These are phyloP conservation scores for Urechis unicinctus DNA, from an alignment of 2,888 invertebrate genomes.

Conservation along the genomic window DNA sequence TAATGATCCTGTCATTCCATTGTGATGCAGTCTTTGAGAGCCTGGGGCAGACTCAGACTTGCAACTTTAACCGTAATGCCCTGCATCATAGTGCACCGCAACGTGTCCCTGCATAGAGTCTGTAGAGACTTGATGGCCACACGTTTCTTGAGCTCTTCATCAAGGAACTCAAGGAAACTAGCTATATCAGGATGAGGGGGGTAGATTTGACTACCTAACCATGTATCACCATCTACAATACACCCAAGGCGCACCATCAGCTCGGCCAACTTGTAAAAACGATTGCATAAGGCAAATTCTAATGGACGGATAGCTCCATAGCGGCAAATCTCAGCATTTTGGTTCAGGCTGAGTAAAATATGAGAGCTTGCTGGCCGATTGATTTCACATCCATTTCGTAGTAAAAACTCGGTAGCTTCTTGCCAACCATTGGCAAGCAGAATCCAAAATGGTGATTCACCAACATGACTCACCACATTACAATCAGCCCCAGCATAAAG, in stretches of 20 bases:
- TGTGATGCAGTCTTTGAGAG: conserved; percentile 3
- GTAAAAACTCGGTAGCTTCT: conserved; percentile 9
- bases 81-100: not conserved
- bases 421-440: conserved; percentile 13
- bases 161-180: conserved; percentile 2
- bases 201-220: conserved; percentile 4
- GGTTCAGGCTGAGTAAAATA: conserved; percentile 10
- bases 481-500: conserved; percentile 9
- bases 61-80: conserved; percentile 7
- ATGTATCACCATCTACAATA: conserved; percentile 7
- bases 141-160: not conserved
- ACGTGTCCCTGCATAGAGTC: not conserved
- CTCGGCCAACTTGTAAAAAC: conserved; percentile 10
- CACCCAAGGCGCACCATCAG: conserved; percentile 8
- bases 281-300: conserved; percentile 17
- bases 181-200: not conserved
- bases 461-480: conserved; percentile 1
- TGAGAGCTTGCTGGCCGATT: conserved; percentile 5
- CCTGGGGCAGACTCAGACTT: conserved; percentile 7
- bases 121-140: not conserved
- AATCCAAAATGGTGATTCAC: conserved; percentile 14
- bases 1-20: too few species aligned
- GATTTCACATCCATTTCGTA: conserved; percentile 13
- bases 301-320: conserved; percentile 14
- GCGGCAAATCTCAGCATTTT: conserved; percentile 12